phyloP scores from a whole-genome alignment of 1,140 invertebrate genomes.

The Ceratosolen fusciceps region DNA sequence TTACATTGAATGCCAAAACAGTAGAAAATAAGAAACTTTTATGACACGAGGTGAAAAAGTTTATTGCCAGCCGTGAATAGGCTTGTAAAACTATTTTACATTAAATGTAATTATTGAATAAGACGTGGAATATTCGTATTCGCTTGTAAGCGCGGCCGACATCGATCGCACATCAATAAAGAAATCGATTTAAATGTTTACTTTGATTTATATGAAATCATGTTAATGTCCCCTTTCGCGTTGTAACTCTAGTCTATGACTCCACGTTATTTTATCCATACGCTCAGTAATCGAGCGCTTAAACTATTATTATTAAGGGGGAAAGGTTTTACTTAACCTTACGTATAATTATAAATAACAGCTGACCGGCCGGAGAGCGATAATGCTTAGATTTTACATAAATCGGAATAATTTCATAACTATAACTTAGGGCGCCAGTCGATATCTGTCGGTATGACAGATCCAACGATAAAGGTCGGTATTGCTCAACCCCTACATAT shows the following conservation, averaged over 20 bases:
- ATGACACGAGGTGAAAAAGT: too few species aligned
- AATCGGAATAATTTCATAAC: not conserved
- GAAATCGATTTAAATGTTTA: slow-evolving; percentile 24
- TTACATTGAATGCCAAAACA: too few species aligned
- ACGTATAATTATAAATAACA: not conserved
- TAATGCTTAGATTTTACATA: not conserved
- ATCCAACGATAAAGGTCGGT: not conserved
- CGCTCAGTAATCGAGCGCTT: not conserved
- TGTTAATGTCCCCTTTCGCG: not conserved
- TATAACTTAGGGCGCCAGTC: not conserved
- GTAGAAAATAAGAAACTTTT: too few species aligned
- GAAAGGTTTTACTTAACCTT: not conserved
- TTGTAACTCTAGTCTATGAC: not conserved
- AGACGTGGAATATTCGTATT: not conserved
- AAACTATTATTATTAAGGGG: not conserved
- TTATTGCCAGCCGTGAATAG: too few species aligned
- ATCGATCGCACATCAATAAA: not conserved
- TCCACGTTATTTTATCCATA: not conserved
- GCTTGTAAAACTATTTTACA: too few species aligned
- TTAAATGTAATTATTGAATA: not conserved
- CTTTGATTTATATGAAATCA: slow-evolving; percentile 15
- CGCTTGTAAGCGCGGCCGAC: not conserved
- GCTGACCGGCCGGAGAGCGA: not conserved
- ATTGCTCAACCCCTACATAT: not conserved
- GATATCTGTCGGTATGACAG: not conserved